Evolutionary conservation across 2,797 vertebrate species (phyloP).

Genomic region (Characodon lateralis): DNA sequence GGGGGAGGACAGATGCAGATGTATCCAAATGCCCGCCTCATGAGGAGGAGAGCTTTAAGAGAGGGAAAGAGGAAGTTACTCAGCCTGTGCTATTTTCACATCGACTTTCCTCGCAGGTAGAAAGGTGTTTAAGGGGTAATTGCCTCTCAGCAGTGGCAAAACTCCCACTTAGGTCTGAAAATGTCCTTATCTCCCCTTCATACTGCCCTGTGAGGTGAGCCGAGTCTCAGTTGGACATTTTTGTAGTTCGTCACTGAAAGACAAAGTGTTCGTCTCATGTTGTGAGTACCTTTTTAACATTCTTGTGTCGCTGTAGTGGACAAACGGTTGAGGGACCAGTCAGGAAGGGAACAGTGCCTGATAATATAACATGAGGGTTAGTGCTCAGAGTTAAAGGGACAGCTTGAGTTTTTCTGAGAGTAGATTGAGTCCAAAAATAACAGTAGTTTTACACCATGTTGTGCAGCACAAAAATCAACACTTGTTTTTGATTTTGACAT

Average conservation of each 20-base stretch:
- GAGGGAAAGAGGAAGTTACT: slow-evolving; percentile 75
- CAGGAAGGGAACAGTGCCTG: slow-evolving; percentile 58
- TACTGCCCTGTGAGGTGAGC: slow-evolving; percentile 14
- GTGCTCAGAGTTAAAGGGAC: slow-evolving; percentile 19
- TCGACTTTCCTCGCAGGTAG: slow-evolving; percentile 76
- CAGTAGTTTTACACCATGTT: slow-evolving; percentile 46
- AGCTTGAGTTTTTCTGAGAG: slow-evolving; percentile 26
- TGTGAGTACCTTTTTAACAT: slow-evolving; percentile 9
- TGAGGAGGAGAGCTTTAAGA: slow-evolving; percentile 57
- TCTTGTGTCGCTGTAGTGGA: slow-evolving; percentile 33
- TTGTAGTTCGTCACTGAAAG: slow-evolving; percentile 33
- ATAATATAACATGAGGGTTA: slow-evolving; percentile 14
- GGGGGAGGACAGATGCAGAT: slow-evolving; percentile 54
- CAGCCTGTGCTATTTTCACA: slow-evolving; percentile 82
- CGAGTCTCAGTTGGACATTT: slow-evolving; percentile 17
- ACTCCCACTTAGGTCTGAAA: slow-evolving; percentile 14
- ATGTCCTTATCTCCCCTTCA: slow-evolving; percentile 22
- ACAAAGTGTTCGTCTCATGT: slow-evolving; percentile 24
- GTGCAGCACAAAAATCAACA: slow-evolving; percentile 50
- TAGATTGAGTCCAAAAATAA: slow-evolving; percentile 39
- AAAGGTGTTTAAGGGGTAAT: slow-evolving; percentile 9
- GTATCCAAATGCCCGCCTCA: slow-evolving; percentile 55
- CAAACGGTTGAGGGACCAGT: slow-evolving; percentile 53
- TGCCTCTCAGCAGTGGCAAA: slow-evolving; percentile 9
- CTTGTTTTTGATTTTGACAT: slow-evolving; percentile 40